A percentile compares a stretch with the other conserved stretches of the same genome.
phyloP scores from a whole-genome alignment of 92 coral and sea anemone genomes.

The Nematostella vectensis region DNA sequence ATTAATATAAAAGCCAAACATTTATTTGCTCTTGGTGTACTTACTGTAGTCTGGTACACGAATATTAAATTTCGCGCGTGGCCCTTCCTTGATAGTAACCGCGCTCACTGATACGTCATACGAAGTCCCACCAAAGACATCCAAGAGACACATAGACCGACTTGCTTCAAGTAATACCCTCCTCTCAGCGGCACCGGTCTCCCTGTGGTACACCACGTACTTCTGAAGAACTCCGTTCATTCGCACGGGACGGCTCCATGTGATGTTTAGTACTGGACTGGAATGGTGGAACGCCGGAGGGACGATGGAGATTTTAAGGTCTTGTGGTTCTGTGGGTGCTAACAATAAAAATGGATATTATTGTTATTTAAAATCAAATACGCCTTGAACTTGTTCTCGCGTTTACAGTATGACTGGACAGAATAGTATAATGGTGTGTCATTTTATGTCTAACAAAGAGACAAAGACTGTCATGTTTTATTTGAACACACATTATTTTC shows the following conservation, averaged over 20 bases:
- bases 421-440: no score
- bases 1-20: no score
- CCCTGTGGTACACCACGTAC: slow-evolving; percentile 8
- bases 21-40: no score
- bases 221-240: slow-evolving; percentile 17
- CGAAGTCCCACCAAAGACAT: slow-evolving; percentile 13
- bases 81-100: slow-evolving; percentile 12
- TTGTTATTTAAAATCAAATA: no score
- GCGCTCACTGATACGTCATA: slow-evolving; percentile 10
- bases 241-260: slow-evolving; percentile 10
- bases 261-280: slow-evolving; percentile 7
- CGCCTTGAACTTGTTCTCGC: no score
- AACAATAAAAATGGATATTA: no score
- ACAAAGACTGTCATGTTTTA: no score
- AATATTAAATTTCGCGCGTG: background rate
- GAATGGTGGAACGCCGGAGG: background rate
- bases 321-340: slow-evolving; percentile 21
- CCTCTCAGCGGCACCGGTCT: background rate
- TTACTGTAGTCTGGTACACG: slow-evolving; percentile 7
- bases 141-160: background rate
- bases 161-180: background rate
- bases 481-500: no score
- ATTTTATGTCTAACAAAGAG: no score
- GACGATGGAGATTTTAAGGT: background rate
- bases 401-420: no score